Evolutionary conservation across 2,113 vertebrate species (phyloP), one percentile per base, ranked within the genome.

Genomic region (Aptenodytes forsteri): DNA sequence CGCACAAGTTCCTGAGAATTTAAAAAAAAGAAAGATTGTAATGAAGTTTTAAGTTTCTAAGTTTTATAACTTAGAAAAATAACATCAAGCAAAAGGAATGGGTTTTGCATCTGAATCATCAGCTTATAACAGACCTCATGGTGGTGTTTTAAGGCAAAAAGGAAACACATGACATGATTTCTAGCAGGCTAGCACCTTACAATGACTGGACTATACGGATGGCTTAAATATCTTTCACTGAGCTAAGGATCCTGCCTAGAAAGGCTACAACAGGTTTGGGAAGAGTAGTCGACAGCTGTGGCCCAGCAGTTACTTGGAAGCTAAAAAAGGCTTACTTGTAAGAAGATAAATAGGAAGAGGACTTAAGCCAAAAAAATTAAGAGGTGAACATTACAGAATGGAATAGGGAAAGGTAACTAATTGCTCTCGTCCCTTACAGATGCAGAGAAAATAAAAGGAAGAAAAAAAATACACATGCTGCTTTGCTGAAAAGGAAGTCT

Each of bases 1-100:
- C 99, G 98, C 67, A 99, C 99, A 4, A 99, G 98, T 92, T 99
- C 99, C 99, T 99, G 92, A 30, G 59, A 82, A 81, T 58, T 42
- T 11, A 13, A 69, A 55, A 58, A 58, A 55, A 34, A 44, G 5
- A 61, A 55, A 54, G 11, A 19, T 4, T 26, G 2, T 5, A 10
- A 32, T 40, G 2, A 70, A 47, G 19, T n/a, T n/a, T 46, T 6
- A 40, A n/a, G 38, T 61, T 78, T 47, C 10, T 27, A 36, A 38
- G 27, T 36, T 40, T 85, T 44, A 15, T 4, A 76, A 44, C 23
- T 71, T 36, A 29, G 42, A 84, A 80, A 87, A 44, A 5, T 40
- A 72, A 62, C 1, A 7, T 61, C 22, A 50, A 71, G 19, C 19
- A 81, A 79, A 93, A 75, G 8, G 30, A 70, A 69, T 27, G 22